A percentile compares a stretch with the other conserved stretches of the same genome.
phyloP scores from a whole-genome alignment of 2,113 vertebrate species.

The Xiphophorus couchianus region DNA sequence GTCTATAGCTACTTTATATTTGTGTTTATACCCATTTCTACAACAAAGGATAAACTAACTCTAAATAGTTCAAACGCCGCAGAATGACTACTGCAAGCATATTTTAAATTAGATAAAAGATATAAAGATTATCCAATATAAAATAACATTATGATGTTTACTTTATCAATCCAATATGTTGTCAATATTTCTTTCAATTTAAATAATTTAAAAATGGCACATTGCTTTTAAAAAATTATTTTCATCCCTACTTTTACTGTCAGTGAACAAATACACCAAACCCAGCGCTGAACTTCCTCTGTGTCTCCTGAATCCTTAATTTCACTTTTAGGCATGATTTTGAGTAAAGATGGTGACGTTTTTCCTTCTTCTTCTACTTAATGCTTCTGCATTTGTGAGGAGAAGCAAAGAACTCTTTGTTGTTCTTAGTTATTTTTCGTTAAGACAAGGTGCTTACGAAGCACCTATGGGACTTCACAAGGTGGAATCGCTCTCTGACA shows the following conservation, averaged over 20 bases:
- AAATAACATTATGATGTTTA: neutral
- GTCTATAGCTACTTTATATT: conserved; percentile 6
- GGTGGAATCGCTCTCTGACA: conserved; percentile 68
- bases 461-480: conserved; percentile 47
- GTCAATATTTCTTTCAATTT: conserved; percentile 6
- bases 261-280: conserved; percentile 9
- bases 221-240: conserved; percentile 5
- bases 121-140: neutral
- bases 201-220: conserved; percentile 22
- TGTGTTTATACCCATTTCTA: conserved; percentile 8
- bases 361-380: neutral
- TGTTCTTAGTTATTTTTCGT: neutral
- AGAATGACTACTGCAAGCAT: conserved; percentile 14
- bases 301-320: conserved; percentile 22
- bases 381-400: neutral
- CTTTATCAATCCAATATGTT: neutral
- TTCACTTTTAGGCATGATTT: conserved; percentile 13
- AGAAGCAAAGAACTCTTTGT: neutral
- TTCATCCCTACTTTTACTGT: neutral
- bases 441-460: neutral
- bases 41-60: conserved; percentile 21
- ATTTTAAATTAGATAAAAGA: conserved; percentile 43
- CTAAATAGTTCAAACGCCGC: conserved; percentile 29
- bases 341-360: neutral
- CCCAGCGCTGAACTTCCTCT: neutral